Conservation (phyloP, 1,140 invertebrate genomes). For the Ruditapes philippinarum region DNA sequence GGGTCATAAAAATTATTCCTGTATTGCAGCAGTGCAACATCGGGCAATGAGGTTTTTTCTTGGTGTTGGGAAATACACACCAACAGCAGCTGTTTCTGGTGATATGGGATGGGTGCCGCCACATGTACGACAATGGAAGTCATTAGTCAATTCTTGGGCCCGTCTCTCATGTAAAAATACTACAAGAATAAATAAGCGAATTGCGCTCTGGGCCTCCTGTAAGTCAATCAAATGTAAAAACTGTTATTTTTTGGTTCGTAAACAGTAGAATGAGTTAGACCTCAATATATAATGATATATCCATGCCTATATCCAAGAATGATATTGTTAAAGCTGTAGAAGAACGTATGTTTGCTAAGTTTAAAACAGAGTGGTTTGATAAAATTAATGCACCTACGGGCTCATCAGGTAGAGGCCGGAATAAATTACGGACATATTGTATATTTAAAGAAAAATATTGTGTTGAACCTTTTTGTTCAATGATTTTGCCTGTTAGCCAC, state of each 20-base stretch:
- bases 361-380: too few relatives aligned
- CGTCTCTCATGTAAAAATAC: neutral
- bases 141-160: neutral
- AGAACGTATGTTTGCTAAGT: neutral
- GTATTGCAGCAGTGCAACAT: slow-evolving; percentile 42
- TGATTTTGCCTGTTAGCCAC: too few relatives aligned
- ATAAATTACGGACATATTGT: too few relatives aligned
- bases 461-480: too few relatives aligned
- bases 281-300: neutral
- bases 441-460: too few relatives aligned
- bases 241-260: neutral
- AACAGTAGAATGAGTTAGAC: neutral
- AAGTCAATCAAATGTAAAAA: neutral
- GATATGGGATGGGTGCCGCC: slow-evolving; percentile 33
- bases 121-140: slow-evolving; percentile 38
- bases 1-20: slow-evolving; percentile 12
- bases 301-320: neutral
- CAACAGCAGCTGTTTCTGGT: slow-evolving; percentile 13
- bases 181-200: slow-evolving; percentile 26
- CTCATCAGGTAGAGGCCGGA: too few relatives aligned
- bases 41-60: slow-evolving; percentile 42
- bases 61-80: slow-evolving; percentile 43
- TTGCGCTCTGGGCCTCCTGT: slow-evolving; percentile 2
- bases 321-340: neutral
- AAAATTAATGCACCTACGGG: too few relatives aligned